Percentiles rank a stretch among this genome's conserved stretches.
These are phyloP conservation scores for Standfussiana lucernea DNA, from an alignment of 2,888 invertebrate genomes.

Conservation along the genomic window DNA sequence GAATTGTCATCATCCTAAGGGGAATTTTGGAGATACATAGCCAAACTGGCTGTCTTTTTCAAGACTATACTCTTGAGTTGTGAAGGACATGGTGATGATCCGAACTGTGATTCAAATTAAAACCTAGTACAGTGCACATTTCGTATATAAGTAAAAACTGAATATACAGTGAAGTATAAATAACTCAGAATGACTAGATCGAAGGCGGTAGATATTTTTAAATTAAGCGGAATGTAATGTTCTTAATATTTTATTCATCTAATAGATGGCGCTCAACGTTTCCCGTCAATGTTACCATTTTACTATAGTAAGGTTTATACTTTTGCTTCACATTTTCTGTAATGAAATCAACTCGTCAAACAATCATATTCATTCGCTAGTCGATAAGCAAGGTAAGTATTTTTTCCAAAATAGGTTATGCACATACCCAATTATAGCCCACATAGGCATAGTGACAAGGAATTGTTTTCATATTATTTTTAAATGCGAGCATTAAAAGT, in stretches of 20 bases:
- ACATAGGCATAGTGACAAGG: no score
- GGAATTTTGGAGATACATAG: background rate
- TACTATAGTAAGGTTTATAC: background rate
- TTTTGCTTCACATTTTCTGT: background rate
- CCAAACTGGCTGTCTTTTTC: background rate
- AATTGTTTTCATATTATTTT: background rate
- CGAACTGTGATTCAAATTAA: background rate
- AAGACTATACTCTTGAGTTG: background rate
- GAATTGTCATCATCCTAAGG: background rate
- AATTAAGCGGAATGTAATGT: slow-evolving; percentile 33
- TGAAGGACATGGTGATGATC: background rate
- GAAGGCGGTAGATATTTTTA: slow-evolving; percentile 52
- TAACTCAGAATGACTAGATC: slow-evolving; percentile 46
- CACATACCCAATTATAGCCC: no score
- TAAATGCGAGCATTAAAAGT: no score
- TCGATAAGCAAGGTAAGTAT: no score
- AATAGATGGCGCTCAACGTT: slow-evolving; percentile 61
- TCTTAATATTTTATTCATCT: slow-evolving; percentile 16
- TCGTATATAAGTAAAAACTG: background rate
- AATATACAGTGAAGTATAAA: slow-evolving; percentile 33
- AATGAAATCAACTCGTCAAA: slow-evolving; percentile 2
- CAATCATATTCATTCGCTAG: background rate
- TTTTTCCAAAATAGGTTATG: background rate
- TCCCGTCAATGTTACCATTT: slow-evolving; percentile 56
- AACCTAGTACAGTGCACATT: background rate